phyloP scores from a whole-genome alignment of 2,113 vertebrate species.

The Alethe castanea region DNA sequence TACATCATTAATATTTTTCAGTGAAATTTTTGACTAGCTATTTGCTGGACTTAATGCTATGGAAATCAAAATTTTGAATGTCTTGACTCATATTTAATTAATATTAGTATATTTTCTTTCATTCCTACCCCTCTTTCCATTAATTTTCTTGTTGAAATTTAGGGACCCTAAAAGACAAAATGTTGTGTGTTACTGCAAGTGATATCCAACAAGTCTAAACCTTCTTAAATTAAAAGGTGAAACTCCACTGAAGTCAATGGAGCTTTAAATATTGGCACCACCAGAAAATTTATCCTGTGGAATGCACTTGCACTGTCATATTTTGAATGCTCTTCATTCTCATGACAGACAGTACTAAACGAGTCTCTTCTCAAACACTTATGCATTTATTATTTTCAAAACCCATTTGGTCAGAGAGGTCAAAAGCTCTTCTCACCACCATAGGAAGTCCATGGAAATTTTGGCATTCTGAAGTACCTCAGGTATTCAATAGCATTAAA shows the following conservation, averaged over 20 bases:
- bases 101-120: background rate
- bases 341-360: background rate
- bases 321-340: constrained; percentile 21
- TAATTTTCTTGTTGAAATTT: background rate
- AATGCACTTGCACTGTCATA: background rate
- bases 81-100: background rate
- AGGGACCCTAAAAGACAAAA: background rate
- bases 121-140: background rate
- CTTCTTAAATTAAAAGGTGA: background rate
- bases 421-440: constrained; percentile 44
- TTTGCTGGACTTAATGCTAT: background rate
- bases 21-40: background rate
- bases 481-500: constrained; percentile 18
- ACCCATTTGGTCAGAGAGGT: constrained; percentile 33
- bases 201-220: background rate
- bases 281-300: background rate
- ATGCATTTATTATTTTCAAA: constrained; percentile 17
- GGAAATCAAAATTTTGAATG: background rate
- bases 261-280: constrained; percentile 20
- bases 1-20: background rate
- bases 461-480: background rate
- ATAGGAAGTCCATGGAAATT: background rate
- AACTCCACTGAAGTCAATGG: constrained; percentile 66
- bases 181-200: background rate
- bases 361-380: background rate